Base-by-base conservation (phyloP, 2,797 vertebrate genomes). In the Enteromius anoplus region DNA sequence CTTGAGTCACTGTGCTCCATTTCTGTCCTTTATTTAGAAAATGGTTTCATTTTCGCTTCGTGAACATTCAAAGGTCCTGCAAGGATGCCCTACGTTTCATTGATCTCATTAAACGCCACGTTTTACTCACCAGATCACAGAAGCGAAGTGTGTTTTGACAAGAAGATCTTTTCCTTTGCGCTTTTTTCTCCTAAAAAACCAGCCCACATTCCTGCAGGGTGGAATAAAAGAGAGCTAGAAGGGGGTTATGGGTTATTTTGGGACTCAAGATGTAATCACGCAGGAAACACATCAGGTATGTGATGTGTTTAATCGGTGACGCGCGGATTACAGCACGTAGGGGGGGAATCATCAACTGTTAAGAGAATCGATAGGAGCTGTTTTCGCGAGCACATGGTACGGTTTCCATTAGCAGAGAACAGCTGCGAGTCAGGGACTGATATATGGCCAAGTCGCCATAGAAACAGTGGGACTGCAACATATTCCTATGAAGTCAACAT, bases 361-460 rank as follows among this genome's bases (percentile, higher is more conserved):
- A 78, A 69, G 78, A 78, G 76, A 62, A 84, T 75, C 69, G 34
- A 80, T 49, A 78, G 60, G 49, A 68, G 40, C 47, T 81, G 58
- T 65, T 75, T 76, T 53, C 69, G 26, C 2, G 3, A 80, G 26
- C 76, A 70, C 78, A 62, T 65, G 76, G 23, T 79, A 62, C 68
- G 62, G 15, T 75, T 70, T 75, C 76, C 78, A 66, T 84, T 80
- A 75, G 82, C 2, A 5, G 64, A 78, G 55, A 81, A 77, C 76
- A 70, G 81, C 76, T 51, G 80, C 19, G 29, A 73, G 58, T 49
- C 70, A 51, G 21, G 23, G 34, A 76, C 70, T 80, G 70, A 82
- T 80, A 82, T 71, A 84, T 49, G 60, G 76, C 80, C 79, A 85
- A 11, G 66, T 88, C 87, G 78, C 86, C 87, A 88, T 85, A 86